Evolutionary conservation across 2,113 vertebrate species (phyloP), one percentile per base, ranked within the genome.

Genomic region (Antennarius striatus): DNA sequence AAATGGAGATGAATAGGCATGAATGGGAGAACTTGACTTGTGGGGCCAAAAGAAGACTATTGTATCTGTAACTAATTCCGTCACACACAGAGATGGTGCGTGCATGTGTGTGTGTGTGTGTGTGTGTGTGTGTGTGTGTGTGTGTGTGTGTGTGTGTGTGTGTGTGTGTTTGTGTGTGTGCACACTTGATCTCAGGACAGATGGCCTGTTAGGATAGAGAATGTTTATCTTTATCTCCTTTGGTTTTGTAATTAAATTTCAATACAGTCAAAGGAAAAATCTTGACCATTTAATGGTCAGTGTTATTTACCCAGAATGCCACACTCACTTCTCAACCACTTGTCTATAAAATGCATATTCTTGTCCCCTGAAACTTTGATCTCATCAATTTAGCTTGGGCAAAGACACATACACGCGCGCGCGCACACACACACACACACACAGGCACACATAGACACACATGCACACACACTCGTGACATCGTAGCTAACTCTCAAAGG

Each of bases 11-110:
- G 85, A 88, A 88, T 86, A 61, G 68, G 49, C 50, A 59, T 82
- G 86, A 93, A 92, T 90, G 84, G 85, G 80, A 86, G 88, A 93
- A 92, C 92, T 92, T 93, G 91, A 93, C 90, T 92, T 83, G 87
- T 82, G 91, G 86, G 86, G 89, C 89, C 76, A 85, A 89, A 88
- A 86, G 80, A 56, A 59, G 84, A 86, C 88, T 79, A 87, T 86
- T 89, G 91, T 86, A 84, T 88, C 84, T 74, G 32, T 84, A 76
- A 57, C 81, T 81, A 87, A 83, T 87, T 86, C 52, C 78, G 65
- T 66, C 54, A 68, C 72, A 72, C 43, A 69, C 60, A 73, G 66
- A 48, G 45, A 14, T 32, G 68, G 50, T 75, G 46, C 82, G 45
- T 63, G 68, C 77, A 86, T 85, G 79, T 68, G 77, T 63, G 62